Base-by-base conservation (phyloP, 2,888 invertebrate genomes). In the Coronaproctus castanopsis region DNA sequence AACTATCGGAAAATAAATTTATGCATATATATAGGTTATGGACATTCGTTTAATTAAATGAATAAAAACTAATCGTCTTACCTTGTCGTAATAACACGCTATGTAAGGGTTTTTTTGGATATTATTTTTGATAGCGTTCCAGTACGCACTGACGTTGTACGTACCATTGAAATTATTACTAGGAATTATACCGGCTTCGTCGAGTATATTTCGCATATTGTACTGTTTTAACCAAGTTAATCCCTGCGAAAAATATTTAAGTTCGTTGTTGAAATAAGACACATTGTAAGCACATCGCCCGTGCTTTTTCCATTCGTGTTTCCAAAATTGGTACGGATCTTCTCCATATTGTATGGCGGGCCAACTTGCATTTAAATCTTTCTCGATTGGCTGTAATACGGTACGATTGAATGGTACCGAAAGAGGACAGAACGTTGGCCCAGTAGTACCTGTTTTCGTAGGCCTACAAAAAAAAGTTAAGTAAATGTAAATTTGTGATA, bases 261-360 rank as follows among this genome's bases (percentile, higher is more conserved):
- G 66, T 67, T 86, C 82, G 20, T 76, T 76, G 64, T 78, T 74
- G 0, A 87, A 68, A 2, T 71, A 65, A 0, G 78, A 73, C 2
- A 85, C 63, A 2, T 70, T 64, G 1, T 78, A 75, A 1, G 87
- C 83, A 68, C 88, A 88, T 0, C 87, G 86, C 1, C 88, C 88
- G 69, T 88, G 88, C 67, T 88, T 88, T 1, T 74, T 70, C 87
- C 87, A 88, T 70, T 88, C 88, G 67, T 88, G 87, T 61, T 79
- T 74, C 87, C 87, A 87, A 21, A 87, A 74, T 10, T 78, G 74
- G 65, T 80, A 72, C 1, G 63, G 63, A 14, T 19, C 66, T 63
- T 62, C 69, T 68, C 71, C 78, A 65, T 77, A 77, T 69, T 85
- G 81, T 59, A 88, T 74, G 66, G 86, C 84, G 0, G 80, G 78